Evolutionary conservation across 1,140 invertebrate genomes (phyloP), one percentile per base, ranked within the genome.

Genomic region (Agraylea sexmaculata): DNA sequence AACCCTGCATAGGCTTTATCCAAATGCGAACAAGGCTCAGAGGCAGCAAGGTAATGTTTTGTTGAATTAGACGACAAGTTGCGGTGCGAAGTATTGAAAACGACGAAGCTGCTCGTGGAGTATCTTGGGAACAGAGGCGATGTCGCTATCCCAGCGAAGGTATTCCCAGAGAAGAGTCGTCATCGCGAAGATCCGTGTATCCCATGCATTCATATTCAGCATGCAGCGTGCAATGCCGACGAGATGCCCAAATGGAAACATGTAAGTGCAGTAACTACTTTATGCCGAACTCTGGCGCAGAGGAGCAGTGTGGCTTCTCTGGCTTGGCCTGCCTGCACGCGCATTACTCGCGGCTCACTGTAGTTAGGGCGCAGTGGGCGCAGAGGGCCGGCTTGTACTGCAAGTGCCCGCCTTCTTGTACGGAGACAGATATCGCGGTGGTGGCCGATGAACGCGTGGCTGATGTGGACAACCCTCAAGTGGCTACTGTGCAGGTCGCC

Each of bases 241-340:
- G 73, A 47, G 63, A 73, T 36, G 70, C 71, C 0, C 77, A 80
- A 46, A 49, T 76, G 15, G 47, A 59, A 16, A 46, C 69, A 1
- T 81, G 78, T 48, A 75, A 75, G 43, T 81, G 78, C 53, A 73
- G 71, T 3, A 77, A 74, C 37, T 77, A 77, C 53, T 64, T 78
- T 37, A 75, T 75, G 50, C 78, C 77, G 0, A 75, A 74, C 28
- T 62, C 69, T 2, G 51, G 58, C 16, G 60, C 60, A 29, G 48
- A 53, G 34, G 38, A 57, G 2, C 60, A 61, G 38, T 64, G 64
- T 37, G 55, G 60, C 25, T 45, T 59, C 11, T 53, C 52, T n/a
- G 59, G 60, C n/a, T 66, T 79, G 27, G 63, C 70, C 22, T 80
- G 78, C 44, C 53, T 80, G 1, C 74, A 75, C 49, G 55, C 70